A percentile compares a stretch with the other conserved stretches of the same genome.
These are phyloP conservation scores for Rhinogobius similis DNA, from an alignment of 2,113 vertebrate species.

Conservation along the genomic window DNA sequence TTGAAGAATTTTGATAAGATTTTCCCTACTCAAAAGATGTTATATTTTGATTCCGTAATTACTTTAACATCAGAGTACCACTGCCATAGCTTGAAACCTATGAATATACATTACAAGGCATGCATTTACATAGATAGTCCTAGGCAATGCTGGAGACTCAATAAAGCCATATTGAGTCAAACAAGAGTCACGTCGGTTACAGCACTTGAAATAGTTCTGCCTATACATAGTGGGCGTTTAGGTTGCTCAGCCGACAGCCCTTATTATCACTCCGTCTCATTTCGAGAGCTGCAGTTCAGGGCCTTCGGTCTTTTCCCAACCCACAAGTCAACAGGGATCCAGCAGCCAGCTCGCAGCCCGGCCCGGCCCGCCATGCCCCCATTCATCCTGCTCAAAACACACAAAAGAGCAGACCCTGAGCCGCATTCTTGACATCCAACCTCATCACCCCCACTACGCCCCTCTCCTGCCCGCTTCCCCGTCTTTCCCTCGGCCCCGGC, in stretches of 20 bases:
- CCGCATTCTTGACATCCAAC: slow-evolving; percentile 81
- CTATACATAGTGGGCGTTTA: slow-evolving; percentile 54
- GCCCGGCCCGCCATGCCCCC: slow-evolving; percentile 62
- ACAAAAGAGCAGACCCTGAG: slow-evolving; percentile 79
- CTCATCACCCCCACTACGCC: slow-evolving; percentile 70
- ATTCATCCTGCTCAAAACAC: slow-evolving; percentile 74
- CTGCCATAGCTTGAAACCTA: neutral
- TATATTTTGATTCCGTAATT: no score
- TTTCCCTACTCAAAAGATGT: no score
- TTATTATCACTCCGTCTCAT: slow-evolving; percentile 59
- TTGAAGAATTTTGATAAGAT: neutral
- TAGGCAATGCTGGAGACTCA: slow-evolving; percentile 26
- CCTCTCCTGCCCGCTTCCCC: slow-evolving; percentile 25
- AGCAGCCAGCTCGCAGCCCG: slow-evolving; percentile 50
- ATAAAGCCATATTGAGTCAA: slow-evolving; percentile 38
- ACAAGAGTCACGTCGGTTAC: slow-evolving; percentile 46
- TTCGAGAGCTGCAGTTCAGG: slow-evolving; percentile 57
- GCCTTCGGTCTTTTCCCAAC: slow-evolving; percentile 60
- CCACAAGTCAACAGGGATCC: slow-evolving; percentile 65
- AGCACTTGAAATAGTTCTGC: slow-evolving; percentile 53
- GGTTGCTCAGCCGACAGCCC: slow-evolving; percentile 61
- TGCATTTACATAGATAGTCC: slow-evolving; percentile 25
- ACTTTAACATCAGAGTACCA: no score
- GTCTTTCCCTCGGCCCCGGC: slow-evolving; percentile 49
- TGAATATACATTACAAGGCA: neutral